Percentiles rank a stretch among this genome's conserved stretches.
These are phyloP conservation scores for Clarias macrocephalus DNA, from an alignment of 2,113 vertebrate species.

Conservation along the genomic window DNA sequence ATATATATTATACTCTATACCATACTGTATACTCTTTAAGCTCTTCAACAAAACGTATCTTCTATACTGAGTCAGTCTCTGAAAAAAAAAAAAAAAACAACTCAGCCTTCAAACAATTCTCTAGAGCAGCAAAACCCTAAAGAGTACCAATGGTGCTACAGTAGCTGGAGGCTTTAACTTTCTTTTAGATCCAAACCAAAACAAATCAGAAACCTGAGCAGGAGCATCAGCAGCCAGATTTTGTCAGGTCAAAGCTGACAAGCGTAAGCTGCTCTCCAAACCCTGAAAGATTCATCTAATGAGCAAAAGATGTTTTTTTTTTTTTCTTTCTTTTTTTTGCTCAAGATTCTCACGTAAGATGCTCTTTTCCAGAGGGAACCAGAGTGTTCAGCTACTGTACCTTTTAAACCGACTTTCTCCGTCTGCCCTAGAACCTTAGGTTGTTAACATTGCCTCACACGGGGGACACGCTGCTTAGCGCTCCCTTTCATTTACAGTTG, in stretches of 20 bases:
- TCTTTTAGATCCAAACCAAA: background rate
- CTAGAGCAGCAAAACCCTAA: background rate
- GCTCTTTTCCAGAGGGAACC: background rate
- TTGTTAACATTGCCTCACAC: slow-evolving; percentile 4
- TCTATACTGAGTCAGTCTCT: background rate
- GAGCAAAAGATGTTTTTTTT: background rate
- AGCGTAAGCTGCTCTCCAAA: slow-evolving; percentile 4
- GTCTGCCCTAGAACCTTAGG: background rate
- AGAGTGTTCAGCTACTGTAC: background rate
- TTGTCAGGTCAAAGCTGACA: slow-evolving; percentile 26
- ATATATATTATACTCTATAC: too few species aligned
- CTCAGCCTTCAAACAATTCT: background rate
- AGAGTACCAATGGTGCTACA: background rate
- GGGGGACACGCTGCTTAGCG: background rate
- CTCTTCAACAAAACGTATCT: background rate
- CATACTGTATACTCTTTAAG: too few species aligned
- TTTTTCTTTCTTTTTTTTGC: background rate
- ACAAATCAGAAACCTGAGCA: background rate
- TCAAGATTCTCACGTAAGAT: background rate
- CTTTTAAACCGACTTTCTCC: background rate
- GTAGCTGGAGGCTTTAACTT: background rate
- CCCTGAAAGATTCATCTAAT: background rate
- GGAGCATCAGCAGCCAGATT: background rate
- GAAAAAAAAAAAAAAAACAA: background rate
- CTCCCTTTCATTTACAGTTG: slow-evolving; percentile 7